phyloP scores from a whole-genome alignment of 2,888 invertebrate species.

The Pocota personata region DNA sequence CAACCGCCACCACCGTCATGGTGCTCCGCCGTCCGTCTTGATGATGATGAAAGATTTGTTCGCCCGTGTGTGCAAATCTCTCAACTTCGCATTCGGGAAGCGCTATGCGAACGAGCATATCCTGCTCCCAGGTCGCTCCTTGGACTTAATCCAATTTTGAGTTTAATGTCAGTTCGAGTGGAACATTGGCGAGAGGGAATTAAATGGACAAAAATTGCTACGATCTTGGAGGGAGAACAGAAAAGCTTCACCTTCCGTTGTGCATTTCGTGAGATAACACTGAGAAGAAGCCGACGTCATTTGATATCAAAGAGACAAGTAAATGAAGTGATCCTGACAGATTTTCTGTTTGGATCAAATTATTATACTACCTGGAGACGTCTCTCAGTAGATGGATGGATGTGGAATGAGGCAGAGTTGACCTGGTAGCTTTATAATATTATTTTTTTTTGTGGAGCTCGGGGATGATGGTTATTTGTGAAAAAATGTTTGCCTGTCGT shows the following conservation, averaged over 20 bases:
- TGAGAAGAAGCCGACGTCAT: slow-evolving; percentile 71
- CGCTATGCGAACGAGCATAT: slow-evolving; percentile 55
- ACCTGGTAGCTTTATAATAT: slow-evolving; percentile 49
- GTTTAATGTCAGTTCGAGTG: slow-evolving; percentile 72
- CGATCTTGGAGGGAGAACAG: slow-evolving; percentile 28
- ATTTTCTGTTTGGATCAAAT: slow-evolving; percentile 72
- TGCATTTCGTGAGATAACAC: slow-evolving; percentile 52
- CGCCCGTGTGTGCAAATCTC: slow-evolving; percentile 21
- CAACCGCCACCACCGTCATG: slow-evolving; percentile 19
- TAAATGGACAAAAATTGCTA: slow-evolving; percentile 60
- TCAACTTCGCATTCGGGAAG: slow-evolving; percentile 35
- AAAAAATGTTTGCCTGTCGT: slow-evolving; percentile 37
- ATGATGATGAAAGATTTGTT: slow-evolving; percentile 65
- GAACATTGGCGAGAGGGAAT: slow-evolving; percentile 57
- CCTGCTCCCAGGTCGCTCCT: slow-evolving; percentile 69
- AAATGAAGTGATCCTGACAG: slow-evolving; percentile 74
- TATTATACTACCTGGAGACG: slow-evolving; percentile 55
- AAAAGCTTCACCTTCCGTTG: slow-evolving; percentile 58
- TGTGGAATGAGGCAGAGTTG: slow-evolving; percentile 25
- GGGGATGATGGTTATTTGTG: slow-evolving; percentile 46
- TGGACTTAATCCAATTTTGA: slow-evolving; percentile 73
- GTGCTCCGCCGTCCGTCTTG: neutral
- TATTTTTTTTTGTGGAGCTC: neutral
- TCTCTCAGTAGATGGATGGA: slow-evolving; percentile 46
- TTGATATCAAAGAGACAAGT: slow-evolving; percentile 70